Evolutionary conservation across 2,888 invertebrate species (phyloP).

Genomic region (Drosophila ustulata): DNA sequence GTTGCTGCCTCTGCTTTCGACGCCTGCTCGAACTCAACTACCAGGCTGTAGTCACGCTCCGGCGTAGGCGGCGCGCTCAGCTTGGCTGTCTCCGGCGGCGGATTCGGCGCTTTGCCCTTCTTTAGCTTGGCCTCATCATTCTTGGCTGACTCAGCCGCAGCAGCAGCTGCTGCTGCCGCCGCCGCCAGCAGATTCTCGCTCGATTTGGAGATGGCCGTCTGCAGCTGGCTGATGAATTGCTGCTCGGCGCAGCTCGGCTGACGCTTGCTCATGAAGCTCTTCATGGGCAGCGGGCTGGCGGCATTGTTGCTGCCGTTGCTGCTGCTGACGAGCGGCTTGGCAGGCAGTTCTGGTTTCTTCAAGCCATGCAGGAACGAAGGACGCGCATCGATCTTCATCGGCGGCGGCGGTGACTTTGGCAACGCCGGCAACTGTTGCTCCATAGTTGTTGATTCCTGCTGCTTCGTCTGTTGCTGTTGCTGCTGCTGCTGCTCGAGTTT

Average conservation of each 20-base stretch:
- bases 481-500: conserved; percentile 88
- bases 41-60: conserved; percentile 82
- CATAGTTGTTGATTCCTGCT: conserved; percentile 68
- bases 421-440: conserved; percentile 87
- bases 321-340: conserved; percentile 87
- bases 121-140: conserved; percentile 85
- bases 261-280: conserved; percentile 86
- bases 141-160: conserved; percentile 61
- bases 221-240: conserved; percentile 86
- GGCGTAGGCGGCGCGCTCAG: conserved; percentile 83
- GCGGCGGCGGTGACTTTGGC: conserved; percentile 86
- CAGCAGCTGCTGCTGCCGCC: conserved; percentile 39
- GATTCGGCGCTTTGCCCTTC: conserved; percentile 92
- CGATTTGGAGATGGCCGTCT: conserved; percentile 85
- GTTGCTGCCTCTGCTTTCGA: conserved; percentile 38
- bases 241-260: conserved; percentile 84
- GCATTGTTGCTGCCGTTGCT: conserved; percentile 27
- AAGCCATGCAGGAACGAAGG: conserved; percentile 90
- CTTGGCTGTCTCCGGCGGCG: conserved; percentile 85
- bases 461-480: conserved; percentile 87
- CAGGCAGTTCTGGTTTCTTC: conserved; percentile 89
- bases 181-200: conserved; percentile 74
- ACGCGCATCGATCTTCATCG: conserved; percentile 85
- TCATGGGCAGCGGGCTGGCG: conserved; percentile 85
- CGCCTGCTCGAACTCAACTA: conserved; percentile 75